Conservation (phyloP, 2,797 vertebrate genomes). For the Danio albolineatus region DNA sequence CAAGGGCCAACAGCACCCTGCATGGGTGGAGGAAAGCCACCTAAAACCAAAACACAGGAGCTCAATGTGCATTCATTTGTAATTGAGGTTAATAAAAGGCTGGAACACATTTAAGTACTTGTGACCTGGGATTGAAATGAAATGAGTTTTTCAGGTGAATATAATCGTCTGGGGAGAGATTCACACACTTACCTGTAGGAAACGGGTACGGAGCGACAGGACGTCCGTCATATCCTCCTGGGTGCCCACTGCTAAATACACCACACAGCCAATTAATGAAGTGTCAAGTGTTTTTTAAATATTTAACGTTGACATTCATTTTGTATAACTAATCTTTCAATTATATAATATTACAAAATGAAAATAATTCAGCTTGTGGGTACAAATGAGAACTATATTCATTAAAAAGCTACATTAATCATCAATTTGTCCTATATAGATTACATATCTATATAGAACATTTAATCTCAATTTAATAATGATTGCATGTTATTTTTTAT, state of each 20-base stretch:
- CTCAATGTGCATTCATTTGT: not conserved
- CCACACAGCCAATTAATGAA: constrained; percentile 1
- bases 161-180: not conserved
- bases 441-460: too few species aligned
- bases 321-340: too few species aligned
- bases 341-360: too few species aligned
- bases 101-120: not conserved
- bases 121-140: constrained; percentile 19
- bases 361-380: too few species aligned
- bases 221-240: constrained; percentile 79
- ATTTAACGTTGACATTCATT: too few species aligned
- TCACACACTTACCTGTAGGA: constrained; percentile 73
- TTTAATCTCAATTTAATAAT: too few species aligned
- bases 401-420: too few species aligned
- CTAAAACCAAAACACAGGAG: constrained; percentile 56
- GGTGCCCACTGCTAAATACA: constrained; percentile 69
- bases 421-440: too few species aligned
- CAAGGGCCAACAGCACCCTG: constrained; percentile 75
- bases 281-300: not conserved
- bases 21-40: constrained; percentile 80
- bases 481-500: too few species aligned
- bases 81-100: constrained; percentile 15
- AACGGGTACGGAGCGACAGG: constrained; percentile 78
- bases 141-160: not conserved
- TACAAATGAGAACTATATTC: too few species aligned